phyloP scores from a whole-genome alignment of 1,140 invertebrate species.

The Drosophila pruinosa region DNA sequence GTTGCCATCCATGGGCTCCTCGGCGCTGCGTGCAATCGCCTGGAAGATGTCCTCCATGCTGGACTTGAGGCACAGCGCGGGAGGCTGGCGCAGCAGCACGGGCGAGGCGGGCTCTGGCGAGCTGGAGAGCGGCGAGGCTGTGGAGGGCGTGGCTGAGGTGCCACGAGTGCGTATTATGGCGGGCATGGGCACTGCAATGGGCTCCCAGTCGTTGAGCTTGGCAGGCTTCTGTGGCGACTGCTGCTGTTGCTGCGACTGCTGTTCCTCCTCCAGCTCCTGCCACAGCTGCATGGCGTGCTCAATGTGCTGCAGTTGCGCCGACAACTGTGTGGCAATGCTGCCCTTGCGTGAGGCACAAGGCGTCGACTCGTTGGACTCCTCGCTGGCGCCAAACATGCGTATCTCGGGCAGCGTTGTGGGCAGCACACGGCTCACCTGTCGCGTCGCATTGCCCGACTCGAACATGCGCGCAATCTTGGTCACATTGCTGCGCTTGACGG shows the following conservation, averaged over 20 bases:
- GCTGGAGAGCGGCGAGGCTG: slow-evolving; percentile 63
- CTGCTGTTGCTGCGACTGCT: slow-evolving; percentile 27
- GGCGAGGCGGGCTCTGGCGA: slow-evolving; percentile 64
- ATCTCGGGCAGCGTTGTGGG: slow-evolving; percentile 61
- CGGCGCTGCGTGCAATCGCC: slow-evolving; percentile 70
- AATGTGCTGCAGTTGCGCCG: slow-evolving; percentile 68
- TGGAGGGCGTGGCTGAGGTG: slow-evolving; percentile 73
- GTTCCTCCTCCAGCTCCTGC: slow-evolving; percentile 59
- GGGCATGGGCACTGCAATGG: slow-evolving; percentile 41
- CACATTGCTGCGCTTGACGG: slow-evolving; percentile 66
- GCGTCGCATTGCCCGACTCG: slow-evolving; percentile 52
- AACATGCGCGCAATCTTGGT: slow-evolving; percentile 80
- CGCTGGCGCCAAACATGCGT: slow-evolving; percentile 60
- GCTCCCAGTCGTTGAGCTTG: slow-evolving; percentile 56
- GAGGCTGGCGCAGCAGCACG: slow-evolving; percentile 48
- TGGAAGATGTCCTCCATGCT: slow-evolving; percentile 80
- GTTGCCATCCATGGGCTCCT: slow-evolving; percentile 46
- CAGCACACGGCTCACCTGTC: slow-evolving; percentile 62
- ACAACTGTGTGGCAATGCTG: slow-evolving; percentile 61
- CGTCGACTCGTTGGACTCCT: slow-evolving; percentile 55
- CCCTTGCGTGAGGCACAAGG: slow-evolving; percentile 61
- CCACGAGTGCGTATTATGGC: slow-evolving; percentile 39
- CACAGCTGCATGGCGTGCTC: slow-evolving; percentile 71
- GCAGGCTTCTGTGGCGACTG: slow-evolving; percentile 1
- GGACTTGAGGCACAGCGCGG: slow-evolving; percentile 62